Conservation (phyloP, 2,888 invertebrate genomes). For the Agrochola macilenta region DNA sequence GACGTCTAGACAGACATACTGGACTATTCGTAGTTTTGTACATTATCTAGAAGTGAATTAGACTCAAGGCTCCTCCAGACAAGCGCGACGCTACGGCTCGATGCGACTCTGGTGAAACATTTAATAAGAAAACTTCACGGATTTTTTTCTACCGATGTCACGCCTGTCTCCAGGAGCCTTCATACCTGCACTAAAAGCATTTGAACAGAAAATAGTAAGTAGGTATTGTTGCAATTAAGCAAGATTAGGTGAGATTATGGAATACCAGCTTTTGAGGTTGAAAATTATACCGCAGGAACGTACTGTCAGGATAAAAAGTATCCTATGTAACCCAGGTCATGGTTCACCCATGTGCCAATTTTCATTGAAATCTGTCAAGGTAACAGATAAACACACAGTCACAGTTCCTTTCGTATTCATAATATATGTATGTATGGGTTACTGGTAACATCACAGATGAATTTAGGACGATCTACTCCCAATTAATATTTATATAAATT, state of each 20-base stretch:
- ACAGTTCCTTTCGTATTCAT: background rate
- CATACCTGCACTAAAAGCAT: background rate
- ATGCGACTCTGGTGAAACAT: too few species aligned
- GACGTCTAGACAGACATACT: conserved; percentile 50
- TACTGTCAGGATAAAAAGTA: background rate
- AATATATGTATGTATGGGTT: background rate
- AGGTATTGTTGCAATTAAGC: background rate
- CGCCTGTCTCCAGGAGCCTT: too few species aligned
- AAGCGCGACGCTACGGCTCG: too few species aligned
- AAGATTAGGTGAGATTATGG: background rate
- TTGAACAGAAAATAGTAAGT: background rate
- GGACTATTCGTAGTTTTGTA: conserved; percentile 28
- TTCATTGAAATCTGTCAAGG: background rate
- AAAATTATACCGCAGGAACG: too few species aligned
- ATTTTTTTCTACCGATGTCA: too few species aligned
- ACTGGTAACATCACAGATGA: background rate
- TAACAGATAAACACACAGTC: background rate
- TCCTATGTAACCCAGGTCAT: background rate
- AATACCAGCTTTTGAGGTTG: too few species aligned
- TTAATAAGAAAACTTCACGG: too few species aligned
- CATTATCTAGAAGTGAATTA: conserved; percentile 12
- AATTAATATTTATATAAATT: background rate
- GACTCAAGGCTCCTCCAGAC: background rate
- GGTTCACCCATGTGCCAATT: background rate
- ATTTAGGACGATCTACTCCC: background rate